Conservation (phyloP, 1,140 invertebrate species). For the Drosophila ambigua region DNA sequence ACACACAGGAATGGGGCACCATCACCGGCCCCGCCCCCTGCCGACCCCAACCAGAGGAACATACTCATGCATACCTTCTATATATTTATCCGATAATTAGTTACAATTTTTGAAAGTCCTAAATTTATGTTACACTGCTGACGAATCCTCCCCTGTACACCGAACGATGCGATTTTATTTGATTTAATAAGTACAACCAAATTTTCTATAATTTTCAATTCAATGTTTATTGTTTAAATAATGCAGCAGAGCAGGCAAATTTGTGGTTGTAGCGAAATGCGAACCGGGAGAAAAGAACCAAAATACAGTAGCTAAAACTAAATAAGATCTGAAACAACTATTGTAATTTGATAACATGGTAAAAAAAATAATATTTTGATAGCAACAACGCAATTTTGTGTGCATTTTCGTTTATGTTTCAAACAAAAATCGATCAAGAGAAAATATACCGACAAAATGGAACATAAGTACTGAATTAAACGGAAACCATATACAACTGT, state of each 20-base stretch:
- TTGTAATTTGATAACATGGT: conserved; percentile 52
- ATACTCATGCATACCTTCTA: conserved; percentile 70
- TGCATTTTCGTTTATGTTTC: conserved; percentile 58
- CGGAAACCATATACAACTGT: conserved; percentile 51
- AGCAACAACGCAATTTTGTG: conserved; percentile 59
- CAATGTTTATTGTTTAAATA: conserved; percentile 41
- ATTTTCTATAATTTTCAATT: conserved; percentile 36
- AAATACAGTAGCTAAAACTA: conserved; percentile 47
- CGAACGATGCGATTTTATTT: conserved; percentile 43
- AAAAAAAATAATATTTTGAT: conserved; percentile 66
- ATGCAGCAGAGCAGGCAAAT: conserved; percentile 19
- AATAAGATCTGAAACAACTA: conserved; percentile 54
- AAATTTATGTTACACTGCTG: conserved; percentile 65
- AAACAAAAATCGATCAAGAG: conserved; percentile 27
- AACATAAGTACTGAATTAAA: conserved; percentile 65
- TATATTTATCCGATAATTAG: conserved; percentile 59
- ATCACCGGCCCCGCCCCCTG: conserved; percentile 15
- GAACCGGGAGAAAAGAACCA: conserved; percentile 19
- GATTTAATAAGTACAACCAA: conserved; percentile 40
- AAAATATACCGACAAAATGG: conserved; percentile 39
- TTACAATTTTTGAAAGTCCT: conserved; percentile 56
- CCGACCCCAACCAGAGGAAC: conserved; percentile 17
- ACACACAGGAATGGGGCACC: conserved; percentile 11
- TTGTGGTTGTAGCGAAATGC: conserved; percentile 29
- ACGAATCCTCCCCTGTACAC: conserved; percentile 21